Percentiles rank a stretch among this genome's conserved stretches.
Conservation (phyloP, 2,113 vertebrate genomes). For the Gambusia affinis region DNA sequence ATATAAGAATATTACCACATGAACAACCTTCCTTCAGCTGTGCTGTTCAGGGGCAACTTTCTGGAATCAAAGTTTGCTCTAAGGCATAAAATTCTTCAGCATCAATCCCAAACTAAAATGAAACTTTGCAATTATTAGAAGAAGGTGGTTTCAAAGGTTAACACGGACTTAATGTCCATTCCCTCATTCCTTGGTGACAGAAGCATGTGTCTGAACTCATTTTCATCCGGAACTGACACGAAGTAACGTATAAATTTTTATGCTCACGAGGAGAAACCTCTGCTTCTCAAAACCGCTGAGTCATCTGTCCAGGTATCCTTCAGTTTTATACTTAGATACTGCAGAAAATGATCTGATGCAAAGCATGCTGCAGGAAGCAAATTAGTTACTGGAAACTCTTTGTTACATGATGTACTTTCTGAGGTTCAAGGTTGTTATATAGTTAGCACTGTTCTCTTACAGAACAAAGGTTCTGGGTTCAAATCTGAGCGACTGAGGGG, state of each 20-base stretch:
- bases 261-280: conserved; percentile 28
- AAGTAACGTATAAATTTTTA: conserved; percentile 20
- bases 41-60: neutral
- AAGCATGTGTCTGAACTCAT: conserved; percentile 10
- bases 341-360: conserved; percentile 22
- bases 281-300: conserved; percentile 31
- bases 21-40: neutral
- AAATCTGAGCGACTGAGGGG: too few relatives aligned
- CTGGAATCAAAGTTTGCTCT: neutral
- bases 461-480: neutral
- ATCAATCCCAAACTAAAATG: conserved; percentile 28
- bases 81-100: conserved; percentile 1
- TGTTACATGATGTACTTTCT: neutral
- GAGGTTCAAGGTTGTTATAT: neutral
- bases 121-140: conserved; percentile 15
- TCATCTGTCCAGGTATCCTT: conserved; percentile 38
- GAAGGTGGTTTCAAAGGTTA: conserved; percentile 16
- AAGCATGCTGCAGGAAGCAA: conserved; percentile 5
- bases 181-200: conserved; percentile 1
- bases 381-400: conserved; percentile 3
- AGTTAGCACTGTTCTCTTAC: neutral
- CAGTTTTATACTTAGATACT: conserved; percentile 10
- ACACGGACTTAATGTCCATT: conserved; percentile 10
- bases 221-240: conserved; percentile 28
- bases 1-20: conserved; percentile 6